Percentiles rank a stretch among this genome's conserved stretches.
phyloP scores from a whole-genome alignment of 2,888 invertebrate genomes.

The Tiliacea aurago region DNA sequence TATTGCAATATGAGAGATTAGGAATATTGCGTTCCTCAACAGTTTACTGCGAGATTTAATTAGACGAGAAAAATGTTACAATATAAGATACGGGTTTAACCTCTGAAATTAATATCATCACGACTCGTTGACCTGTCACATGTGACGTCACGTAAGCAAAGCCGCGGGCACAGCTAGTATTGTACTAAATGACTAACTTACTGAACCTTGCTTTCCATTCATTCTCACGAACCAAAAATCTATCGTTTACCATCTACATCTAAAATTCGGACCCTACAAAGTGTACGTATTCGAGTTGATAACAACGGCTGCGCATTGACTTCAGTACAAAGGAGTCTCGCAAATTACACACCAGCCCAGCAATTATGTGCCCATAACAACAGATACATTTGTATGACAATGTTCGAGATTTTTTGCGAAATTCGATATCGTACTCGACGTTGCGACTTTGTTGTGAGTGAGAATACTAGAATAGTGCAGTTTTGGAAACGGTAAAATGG shows the following conservation, averaged over 20 bases:
- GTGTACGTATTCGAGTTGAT: slow-evolving; percentile 68
- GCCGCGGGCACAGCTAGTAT: neutral
- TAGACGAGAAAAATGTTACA: no score
- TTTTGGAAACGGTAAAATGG: slow-evolving; percentile 34
- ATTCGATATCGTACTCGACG: slow-evolving; percentile 77
- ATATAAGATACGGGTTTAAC: no score
- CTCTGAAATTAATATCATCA: no score
- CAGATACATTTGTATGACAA: slow-evolving; percentile 91
- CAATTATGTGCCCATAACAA: slow-evolving; percentile 86
- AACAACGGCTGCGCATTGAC: slow-evolving; percentile 78
- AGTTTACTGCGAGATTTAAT: no score
- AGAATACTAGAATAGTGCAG: slow-evolving; percentile 41
- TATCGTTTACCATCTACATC: slow-evolving; percentile 38
- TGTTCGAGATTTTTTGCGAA: slow-evolving; percentile 84
- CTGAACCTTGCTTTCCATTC: slow-evolving; percentile 3
- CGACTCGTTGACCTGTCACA: no score
- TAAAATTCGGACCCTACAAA: slow-evolving; percentile 67
- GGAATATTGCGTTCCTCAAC: no score
- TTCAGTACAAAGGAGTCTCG: slow-evolving; percentile 79
- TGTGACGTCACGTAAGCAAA: no score
- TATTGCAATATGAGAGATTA: no score
- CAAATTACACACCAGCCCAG: slow-evolving; percentile 86
- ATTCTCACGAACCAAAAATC: slow-evolving; percentile 54
- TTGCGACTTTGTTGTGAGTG: slow-evolving; percentile 65
- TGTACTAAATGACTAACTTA: neutral